Percentiles rank a stretch among this genome's conserved stretches.
Conservation (phyloP, 2,888 invertebrate genomes). For the Holacanthella duospinosa region DNA sequence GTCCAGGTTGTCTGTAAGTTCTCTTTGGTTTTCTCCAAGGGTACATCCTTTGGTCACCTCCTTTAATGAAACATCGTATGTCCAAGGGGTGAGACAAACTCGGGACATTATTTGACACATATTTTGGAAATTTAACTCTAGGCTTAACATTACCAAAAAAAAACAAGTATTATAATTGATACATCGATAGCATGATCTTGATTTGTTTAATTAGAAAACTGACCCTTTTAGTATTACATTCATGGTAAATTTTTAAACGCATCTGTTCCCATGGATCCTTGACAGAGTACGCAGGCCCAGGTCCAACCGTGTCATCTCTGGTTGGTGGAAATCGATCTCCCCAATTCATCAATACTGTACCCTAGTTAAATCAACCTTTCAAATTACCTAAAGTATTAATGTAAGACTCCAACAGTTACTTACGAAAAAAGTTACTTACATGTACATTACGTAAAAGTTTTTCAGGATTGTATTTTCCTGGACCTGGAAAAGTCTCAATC, state of each 20-base stretch:
- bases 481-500: conserved; percentile 16
- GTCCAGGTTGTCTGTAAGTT: conserved; percentile 20
- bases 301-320: neutral
- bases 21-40: conserved; percentile 25
- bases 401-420: no score
- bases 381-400: no score
- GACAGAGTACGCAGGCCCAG: neutral
- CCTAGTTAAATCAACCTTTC: no score
- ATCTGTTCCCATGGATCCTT: conserved; percentile 3
- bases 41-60: conserved; percentile 29
- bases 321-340: conserved; percentile 7
- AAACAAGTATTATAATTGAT: neutral
- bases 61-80: conserved; percentile 25
- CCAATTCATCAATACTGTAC: neutral
- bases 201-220: neutral
- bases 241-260: neutral
- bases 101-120: conserved; percentile 25
- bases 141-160: conserved; percentile 15
- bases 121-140: conserved; percentile 24
- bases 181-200: no score
- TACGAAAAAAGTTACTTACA: neutral
- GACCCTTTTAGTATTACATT: neutral
- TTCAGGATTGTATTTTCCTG: conserved; percentile 15
- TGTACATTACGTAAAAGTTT: neutral
- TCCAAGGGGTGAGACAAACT: conserved; percentile 29